Evolutionary conservation across 2,113 vertebrate species (phyloP), one percentile per base, ranked within the genome.

Genomic region (Thunnus maccoyii): DNA sequence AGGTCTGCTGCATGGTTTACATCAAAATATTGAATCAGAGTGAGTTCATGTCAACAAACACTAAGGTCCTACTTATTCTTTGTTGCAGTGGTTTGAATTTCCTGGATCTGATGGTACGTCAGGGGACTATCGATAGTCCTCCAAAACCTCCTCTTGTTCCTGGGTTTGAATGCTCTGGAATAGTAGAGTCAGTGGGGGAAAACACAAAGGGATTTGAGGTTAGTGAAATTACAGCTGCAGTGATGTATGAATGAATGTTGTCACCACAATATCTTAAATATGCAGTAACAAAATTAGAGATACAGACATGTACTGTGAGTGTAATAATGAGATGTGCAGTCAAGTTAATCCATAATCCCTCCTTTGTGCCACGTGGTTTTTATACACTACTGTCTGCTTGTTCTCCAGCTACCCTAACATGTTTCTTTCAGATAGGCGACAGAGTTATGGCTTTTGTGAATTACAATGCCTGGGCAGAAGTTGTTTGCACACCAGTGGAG

Each of bases 401-500:
- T 65, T 46, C 47, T 82, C n/a, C 3, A 36, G 64, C 71, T 76
- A 16, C 63, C 50, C 16, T 60, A 2, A 64, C 54, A 14, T 65
- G 22, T 81, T 71, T 67, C 71, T 85, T 89, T 58, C 91, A 99
- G 98, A 99, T 99, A 48, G 98, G 98, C 8, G 98, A 99, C 92
- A 94, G 96, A 89, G 97, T 99, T 22, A 99, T 99, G 96, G 98
- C 98, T 41, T 99, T 99, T 90, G 96, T 97, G 18, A 98, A 99
- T 88, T 99, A 99, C 93, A 98, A 92, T 0, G 98, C 97, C 63
- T 99, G 98, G 98, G 98, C 98, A n/a, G 98, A 99, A 86, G 97
- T 99, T 9, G 97, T 97, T 10, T 99, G 98, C 84, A 96, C 97
- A 0, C 96, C 97, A 0, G 92, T 93, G 48, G 98, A 99, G 69